Evolutionary conservation across 1,140 invertebrate genomes (phyloP).

Genomic region (Metopolophium dirhodum): DNA sequence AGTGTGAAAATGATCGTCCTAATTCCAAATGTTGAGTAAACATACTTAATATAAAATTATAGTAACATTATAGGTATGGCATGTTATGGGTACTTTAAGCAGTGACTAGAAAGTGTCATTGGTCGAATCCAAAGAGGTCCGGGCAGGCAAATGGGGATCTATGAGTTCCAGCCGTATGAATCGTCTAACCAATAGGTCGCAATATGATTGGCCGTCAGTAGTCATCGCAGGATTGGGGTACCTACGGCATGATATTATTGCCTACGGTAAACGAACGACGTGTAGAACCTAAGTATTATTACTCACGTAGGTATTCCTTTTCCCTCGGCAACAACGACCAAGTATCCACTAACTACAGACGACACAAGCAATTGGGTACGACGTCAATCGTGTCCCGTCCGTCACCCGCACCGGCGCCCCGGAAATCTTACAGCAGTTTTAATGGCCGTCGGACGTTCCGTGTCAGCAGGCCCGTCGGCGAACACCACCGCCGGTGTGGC

Average conservation of each 20-base stretch:
- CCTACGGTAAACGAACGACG: no score
- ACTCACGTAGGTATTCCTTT: background rate
- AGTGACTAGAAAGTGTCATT: background rate
- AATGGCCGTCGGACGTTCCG: background rate
- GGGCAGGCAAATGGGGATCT: background rate
- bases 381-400: background rate
- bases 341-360: background rate
- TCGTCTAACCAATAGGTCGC: background rate
- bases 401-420: background rate
- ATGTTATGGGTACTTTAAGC: background rate
- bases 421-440: background rate
- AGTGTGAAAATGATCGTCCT: background rate
- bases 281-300: background rate
- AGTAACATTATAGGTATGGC: background rate
- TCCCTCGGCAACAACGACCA: background rate
- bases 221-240: no score
- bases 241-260: background rate
- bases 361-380: background rate
- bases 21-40: background rate
- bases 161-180: no score
- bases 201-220: background rate
- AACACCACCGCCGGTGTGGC: background rate
- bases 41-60: background rate
- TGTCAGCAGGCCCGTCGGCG: background rate
- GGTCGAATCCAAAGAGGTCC: background rate